Conservation (phyloP, 2,888 invertebrate genomes). For the Zonitis immaculata region DNA sequence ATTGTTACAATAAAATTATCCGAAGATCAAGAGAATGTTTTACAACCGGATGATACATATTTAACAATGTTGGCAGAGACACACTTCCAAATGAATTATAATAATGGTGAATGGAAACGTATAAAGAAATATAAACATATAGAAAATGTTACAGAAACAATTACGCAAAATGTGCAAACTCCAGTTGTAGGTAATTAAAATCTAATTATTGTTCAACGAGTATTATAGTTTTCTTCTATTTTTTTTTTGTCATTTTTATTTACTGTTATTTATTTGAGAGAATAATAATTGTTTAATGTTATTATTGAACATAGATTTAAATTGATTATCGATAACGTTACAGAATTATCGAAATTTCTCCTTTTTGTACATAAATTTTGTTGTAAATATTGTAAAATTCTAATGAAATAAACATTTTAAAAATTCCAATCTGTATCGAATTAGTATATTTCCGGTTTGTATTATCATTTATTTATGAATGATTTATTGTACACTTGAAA, state of each 20-base stretch:
- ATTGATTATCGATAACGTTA: background rate
- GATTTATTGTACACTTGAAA: background rate
- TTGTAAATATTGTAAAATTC: background rate
- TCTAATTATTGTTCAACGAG: no score
- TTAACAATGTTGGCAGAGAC: constrained; percentile 81
- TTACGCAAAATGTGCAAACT: constrained; percentile 42
- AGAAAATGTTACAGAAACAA: constrained; percentile 50
- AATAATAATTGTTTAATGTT: background rate
- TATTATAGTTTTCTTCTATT: background rate
- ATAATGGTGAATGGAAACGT: constrained; percentile 94
- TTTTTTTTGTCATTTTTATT: background rate
- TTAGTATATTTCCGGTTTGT: background rate
- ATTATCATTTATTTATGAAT: background rate
- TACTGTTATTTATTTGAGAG: background rate
- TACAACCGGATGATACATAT: constrained; percentile 78
- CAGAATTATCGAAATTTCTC: background rate
- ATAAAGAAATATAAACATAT: constrained; percentile 85
- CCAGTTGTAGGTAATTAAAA: constrained; percentile 18
- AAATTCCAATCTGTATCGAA: background rate
- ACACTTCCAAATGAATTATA: constrained; percentile 98
- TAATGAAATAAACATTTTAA: background rate
- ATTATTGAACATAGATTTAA: background rate
- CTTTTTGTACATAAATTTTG: background rate
- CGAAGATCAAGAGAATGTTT: constrained; percentile 84
- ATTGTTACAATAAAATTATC: constrained; percentile 94